Evolutionary conservation across 1,140 invertebrate species (phyloP).

Genomic region (Bombus confusus): DNA sequence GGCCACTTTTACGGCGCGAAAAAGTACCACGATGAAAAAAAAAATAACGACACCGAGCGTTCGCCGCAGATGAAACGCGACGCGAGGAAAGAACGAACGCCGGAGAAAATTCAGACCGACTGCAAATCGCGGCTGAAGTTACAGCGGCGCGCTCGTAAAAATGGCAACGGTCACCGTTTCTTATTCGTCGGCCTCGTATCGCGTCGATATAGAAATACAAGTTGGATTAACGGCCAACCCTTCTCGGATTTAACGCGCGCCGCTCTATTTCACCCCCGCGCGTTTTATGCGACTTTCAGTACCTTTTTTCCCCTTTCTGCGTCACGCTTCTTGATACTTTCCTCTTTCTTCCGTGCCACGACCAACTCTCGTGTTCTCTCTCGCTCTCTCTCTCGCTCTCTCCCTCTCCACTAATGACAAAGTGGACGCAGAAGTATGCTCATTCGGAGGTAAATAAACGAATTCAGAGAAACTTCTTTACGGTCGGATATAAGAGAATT

Average conservation of each 20-base stretch:
- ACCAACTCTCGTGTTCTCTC: background rate
- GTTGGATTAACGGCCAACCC: constrained; percentile 23
- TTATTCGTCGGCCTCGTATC: constrained; percentile 25
- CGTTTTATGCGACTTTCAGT: background rate
- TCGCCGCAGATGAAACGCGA: constrained; percentile 40
- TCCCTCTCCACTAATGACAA: background rate
- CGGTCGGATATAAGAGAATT: background rate
- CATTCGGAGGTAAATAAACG: background rate
- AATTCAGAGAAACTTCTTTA: constrained; percentile 1
- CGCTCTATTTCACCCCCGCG: background rate
- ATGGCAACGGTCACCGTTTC: constrained; percentile 33
- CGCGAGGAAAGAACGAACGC: background rate
- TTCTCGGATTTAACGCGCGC: constrained; percentile 15
- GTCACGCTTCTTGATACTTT: background rate
- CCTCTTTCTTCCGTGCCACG: no score
- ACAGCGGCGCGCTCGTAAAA: constrained; percentile 18
- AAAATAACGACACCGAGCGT: constrained; percentile 25
- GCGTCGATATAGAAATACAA: constrained; percentile 30
- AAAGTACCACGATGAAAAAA: constrained; percentile 34
- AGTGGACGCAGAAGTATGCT: background rate
- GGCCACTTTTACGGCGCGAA: constrained; percentile 31
- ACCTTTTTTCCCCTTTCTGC: no score
- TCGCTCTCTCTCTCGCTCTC: background rate
- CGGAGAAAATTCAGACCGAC: background rate
- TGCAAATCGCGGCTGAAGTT: constrained; percentile 20